phyloP scores from a whole-genome alignment of 2,888 invertebrate species.

The Metallyticus violacea region DNA sequence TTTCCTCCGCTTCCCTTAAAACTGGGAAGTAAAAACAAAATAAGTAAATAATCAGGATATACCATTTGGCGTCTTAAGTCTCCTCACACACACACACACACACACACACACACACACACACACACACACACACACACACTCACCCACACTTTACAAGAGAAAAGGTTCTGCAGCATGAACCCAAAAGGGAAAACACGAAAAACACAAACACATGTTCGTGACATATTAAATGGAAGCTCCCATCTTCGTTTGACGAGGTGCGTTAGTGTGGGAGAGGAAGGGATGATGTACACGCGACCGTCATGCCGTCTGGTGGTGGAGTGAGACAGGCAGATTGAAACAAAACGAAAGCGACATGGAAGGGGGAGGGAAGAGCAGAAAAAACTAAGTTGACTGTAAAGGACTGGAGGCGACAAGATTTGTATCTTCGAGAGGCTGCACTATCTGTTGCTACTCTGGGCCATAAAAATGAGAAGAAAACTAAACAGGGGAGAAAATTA shows the following conservation, averaged over 20 bases:
- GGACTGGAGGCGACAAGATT: neutral
- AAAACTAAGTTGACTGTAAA: neutral
- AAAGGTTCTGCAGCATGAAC: neutral
- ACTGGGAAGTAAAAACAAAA: neutral
- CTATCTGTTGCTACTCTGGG: neutral
- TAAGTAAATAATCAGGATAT: neutral
- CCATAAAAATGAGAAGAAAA: neutral
- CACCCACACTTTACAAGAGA: too few species aligned
- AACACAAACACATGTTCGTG: neutral
- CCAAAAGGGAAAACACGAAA: neutral
- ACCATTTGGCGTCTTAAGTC: neutral
- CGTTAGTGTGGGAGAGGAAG: neutral
- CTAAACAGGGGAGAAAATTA: neutral
- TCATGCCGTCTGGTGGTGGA: too few species aligned
- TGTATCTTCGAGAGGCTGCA: neutral
- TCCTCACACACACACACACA: too few species aligned
- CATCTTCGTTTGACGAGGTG: neutral
- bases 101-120: too few species aligned
- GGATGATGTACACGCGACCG: neutral
- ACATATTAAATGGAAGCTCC: neutral
- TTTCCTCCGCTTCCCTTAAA: neutral
- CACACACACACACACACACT: too few species aligned
- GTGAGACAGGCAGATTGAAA: neutral
- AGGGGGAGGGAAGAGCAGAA: neutral
- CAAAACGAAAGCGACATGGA: neutral